A percentile compares a stretch with the other conserved stretches of the same genome.
Evolutionary conservation across 1,140 invertebrate species (phyloP).

Genomic region (Glossosoma conforme): DNA sequence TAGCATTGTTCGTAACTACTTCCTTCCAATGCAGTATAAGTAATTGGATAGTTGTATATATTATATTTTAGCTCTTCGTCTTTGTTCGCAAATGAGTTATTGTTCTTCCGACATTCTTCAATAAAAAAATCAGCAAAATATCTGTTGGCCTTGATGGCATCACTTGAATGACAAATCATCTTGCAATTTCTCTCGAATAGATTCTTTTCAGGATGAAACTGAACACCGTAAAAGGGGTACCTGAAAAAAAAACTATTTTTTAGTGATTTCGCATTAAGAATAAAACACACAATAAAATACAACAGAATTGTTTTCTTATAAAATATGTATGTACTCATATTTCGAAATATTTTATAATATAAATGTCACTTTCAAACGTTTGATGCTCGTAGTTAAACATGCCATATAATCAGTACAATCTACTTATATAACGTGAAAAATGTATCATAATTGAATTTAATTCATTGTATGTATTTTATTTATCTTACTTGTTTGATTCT

Average conservation of each 20-base stretch:
- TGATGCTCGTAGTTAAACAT: background rate
- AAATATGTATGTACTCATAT: background rate
- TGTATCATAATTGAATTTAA: too few relatives aligned
- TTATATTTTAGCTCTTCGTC: conserved; percentile 48
- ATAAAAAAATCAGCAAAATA: conserved; percentile 86
- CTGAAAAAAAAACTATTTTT: conserved; percentile 33
- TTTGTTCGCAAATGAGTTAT: conserved; percentile 19
- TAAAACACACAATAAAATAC: conserved; percentile 1
- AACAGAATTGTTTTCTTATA: background rate
- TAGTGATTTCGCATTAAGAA: background rate
- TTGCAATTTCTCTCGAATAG: conserved; percentile 62
- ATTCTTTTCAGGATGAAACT: conserved; percentile 91
- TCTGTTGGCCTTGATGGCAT: conserved; percentile 59
- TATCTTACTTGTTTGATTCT: conserved; percentile 17
- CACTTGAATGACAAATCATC: conserved; percentile 58
- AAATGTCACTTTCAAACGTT: background rate
- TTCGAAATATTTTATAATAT: background rate
- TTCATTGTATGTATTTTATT: background rate
- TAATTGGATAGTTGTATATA: conserved; percentile 62
- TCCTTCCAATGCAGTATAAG: conserved; percentile 51
- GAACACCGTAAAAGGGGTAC: conserved; percentile 79
- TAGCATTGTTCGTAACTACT: conserved; percentile 55
- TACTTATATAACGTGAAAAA: too few relatives aligned
- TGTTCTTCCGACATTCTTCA: conserved; percentile 57
- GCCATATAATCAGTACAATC: too few relatives aligned